Percentiles rank a stretch among this genome's conserved stretches.
These are phyloP conservation scores for Pangasius mekongensis DNA, from an alignment of 2,797 vertebrate species.

Conservation along the genomic window DNA sequence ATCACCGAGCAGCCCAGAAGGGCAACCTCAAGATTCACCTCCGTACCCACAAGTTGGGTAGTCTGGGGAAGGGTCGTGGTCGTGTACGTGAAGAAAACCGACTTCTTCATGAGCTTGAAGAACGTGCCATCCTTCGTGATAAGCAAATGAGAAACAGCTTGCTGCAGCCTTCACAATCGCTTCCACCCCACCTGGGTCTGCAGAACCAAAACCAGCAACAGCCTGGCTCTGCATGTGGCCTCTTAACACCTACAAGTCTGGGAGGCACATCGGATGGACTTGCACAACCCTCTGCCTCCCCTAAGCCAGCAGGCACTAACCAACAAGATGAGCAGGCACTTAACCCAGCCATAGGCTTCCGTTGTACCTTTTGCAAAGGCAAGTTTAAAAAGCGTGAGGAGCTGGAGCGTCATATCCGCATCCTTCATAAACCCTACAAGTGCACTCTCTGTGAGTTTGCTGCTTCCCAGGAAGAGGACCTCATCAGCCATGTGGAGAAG, in stretches of 20 bases:
- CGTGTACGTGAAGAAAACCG: conserved; percentile 96
- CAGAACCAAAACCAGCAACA: conserved; percentile 82
- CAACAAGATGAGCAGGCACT: conserved; percentile 85
- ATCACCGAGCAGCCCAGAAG: conserved; percentile 97
- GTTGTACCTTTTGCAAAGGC: conserved; percentile 98
- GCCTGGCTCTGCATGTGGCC: conserved; percentile 84
- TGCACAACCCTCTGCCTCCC: conserved; percentile 87
- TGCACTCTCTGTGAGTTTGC: conserved; percentile 97
- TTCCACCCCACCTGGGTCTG: conserved; percentile 70
- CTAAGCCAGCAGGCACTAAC: conserved; percentile 80
- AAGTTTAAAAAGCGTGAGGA: conserved; percentile 99
- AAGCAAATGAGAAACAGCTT: conserved; percentile 95
- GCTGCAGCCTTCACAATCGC: conserved; percentile 74
- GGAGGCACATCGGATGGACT: conserved; percentile 80
- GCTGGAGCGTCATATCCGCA: conserved; percentile 94
- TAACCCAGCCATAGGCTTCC: conserved; percentile 87
- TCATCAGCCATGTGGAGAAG: conserved; percentile 97
- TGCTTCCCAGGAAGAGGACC: conserved; percentile 94
- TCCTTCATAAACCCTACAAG: conserved; percentile 99
- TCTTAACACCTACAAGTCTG: conserved; percentile 82
- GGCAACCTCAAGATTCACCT: conserved; percentile 99
- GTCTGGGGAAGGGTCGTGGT: conserved; percentile 96
- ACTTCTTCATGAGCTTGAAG: conserved; percentile 94
- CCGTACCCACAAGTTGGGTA: conserved; percentile 96
- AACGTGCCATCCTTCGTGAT: conserved; percentile 94